Evolutionary conservation across 2,888 invertebrate species (phyloP), one percentile per base, ranked within the genome.

Genomic region (Eupeodes latifasciatus): DNA sequence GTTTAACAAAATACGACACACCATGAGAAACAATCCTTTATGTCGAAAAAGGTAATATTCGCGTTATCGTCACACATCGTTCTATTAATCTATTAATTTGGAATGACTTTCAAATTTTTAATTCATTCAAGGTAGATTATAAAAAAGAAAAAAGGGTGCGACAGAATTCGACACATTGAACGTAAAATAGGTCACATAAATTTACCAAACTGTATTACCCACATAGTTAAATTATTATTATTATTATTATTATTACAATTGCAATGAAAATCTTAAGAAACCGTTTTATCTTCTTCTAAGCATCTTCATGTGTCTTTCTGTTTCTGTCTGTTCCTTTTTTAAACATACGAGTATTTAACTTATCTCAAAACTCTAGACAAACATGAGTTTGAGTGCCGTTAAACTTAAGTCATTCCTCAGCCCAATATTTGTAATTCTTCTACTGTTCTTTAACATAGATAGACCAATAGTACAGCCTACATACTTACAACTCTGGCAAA

Each of bases 341-440:
- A 27, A 49, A 16, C 36, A 36, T 40, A n/a, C n/a, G n/a, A n/a
- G n/a, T n/a, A 75, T 40, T 40, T 7, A 40, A 12, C 64, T 53
- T 64, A 44, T 53, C 64, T n/a, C 16, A 76, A 64, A 62, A 66
- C 74, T 59, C 27, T 49, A 74, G 57, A 66, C 67, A 78, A 59
- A 51, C 74, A 66, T 36, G 47, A 66, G 57, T 36, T 49, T 19
- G 27, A 53, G 40, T 81, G 57, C 81, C 81, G 81, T 81, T 81
- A 75, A 67, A 57, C 66, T 44, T 44, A 59, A 77, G 19, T 57
- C 55, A 47, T 66, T 57, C 55, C 55, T 47, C 55, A 11, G 12
- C 76, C 44, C 55, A 44, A 47, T 76, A 69, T 69, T 69, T 69
- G 69, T 40, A 36, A 69, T 53, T 69, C 36, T 53, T 67, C 10